Evolutionary conservation across 2,797 vertebrate genomes (phyloP), one percentile per base, ranked within the genome.

Genomic region (Arnoldichthys spilopterus): DNA sequence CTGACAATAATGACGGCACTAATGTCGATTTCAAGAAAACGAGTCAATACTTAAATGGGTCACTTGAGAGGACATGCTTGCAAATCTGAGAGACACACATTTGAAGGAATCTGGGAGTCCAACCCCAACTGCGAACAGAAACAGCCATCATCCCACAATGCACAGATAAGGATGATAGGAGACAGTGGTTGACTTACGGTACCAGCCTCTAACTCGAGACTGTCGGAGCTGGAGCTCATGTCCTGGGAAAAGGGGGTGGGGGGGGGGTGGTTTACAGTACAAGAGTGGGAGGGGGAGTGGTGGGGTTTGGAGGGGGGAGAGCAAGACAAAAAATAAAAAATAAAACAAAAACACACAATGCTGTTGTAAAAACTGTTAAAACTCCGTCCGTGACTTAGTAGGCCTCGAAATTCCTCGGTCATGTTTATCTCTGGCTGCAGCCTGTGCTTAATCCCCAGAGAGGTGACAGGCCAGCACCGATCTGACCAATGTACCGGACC

Each of bases 211-310:
- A 92, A 94, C 90, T 95, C 94, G 91, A 96, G 91, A 94, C 95
- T 96, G 89, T 96, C 96, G 81, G 90, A 91, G 91, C 95, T 96
- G 92, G 95, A 97, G 88, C 94, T 94, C 92, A 94, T 90, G 88
- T 96, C 96, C 97, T 98, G 94, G 93, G 94, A 94, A 93, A 93
- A 79, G 85, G 87, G 87, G 72, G 77, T 87, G 86, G 54, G 77
- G 85, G 87, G 87, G 72, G 77, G 88, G 86, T 58, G 77, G 66
- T 54, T 82, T 85, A 85, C 86, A 87, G 91, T 88, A 91, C 88
- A 88, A 94, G 94, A 91, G 85, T 87, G 82, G 22, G 78, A 72
- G 69, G n/a, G 79, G 69, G 68, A 66, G 43, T 72, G 69, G 54
- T 79, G 74, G 40, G 54, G 22, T n/a, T n/a, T 69, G 61, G 22